Evolutionary conservation across 2,888 invertebrate species (phyloP).

Genomic region (Lymantria monacha): DNA sequence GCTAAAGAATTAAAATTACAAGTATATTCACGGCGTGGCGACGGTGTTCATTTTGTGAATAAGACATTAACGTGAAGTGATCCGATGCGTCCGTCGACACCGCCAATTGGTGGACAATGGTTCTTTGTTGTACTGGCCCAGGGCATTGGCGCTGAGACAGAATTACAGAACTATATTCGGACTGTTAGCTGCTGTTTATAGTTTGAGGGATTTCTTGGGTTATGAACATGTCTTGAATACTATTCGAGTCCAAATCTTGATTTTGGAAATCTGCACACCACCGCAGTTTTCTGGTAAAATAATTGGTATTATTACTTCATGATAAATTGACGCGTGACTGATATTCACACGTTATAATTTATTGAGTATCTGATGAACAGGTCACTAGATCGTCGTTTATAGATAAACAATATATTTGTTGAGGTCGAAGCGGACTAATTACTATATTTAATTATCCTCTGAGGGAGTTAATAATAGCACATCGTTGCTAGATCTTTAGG

Average conservation of each 20-base stretch:
- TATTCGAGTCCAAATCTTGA: no score
- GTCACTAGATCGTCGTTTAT: slow-evolving; percentile 36
- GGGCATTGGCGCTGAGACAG: slow-evolving; percentile 6
- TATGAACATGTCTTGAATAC: no score
- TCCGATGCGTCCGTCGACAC: slow-evolving; percentile 17
- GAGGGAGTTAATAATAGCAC: background rate
- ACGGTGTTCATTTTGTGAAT: slow-evolving; percentile 5
- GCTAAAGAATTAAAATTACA: no score
- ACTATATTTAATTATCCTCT: background rate
- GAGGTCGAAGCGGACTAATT: slow-evolving; percentile 43
- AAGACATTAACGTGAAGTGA: slow-evolving; percentile 24
- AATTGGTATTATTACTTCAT: slow-evolving; percentile 1
- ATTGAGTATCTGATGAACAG: slow-evolving; percentile 36
- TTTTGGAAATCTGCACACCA: no score
- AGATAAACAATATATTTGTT: slow-evolving; percentile 38
- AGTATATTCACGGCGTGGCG: background rate
- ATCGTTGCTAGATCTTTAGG: no score
- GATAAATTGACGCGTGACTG: slow-evolving; percentile 38
- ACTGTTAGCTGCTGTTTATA: no score
- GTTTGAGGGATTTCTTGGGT: no score
- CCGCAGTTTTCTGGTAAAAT: background rate
- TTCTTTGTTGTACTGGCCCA: slow-evolving; percentile 19
- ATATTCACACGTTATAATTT: slow-evolving; percentile 28
- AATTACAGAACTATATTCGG: no score
- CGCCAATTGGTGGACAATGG: slow-evolving; percentile 48